Evolutionary conservation across 1,140 invertebrate species (phyloP).

Genomic region (Phocides pigmalion): DNA sequence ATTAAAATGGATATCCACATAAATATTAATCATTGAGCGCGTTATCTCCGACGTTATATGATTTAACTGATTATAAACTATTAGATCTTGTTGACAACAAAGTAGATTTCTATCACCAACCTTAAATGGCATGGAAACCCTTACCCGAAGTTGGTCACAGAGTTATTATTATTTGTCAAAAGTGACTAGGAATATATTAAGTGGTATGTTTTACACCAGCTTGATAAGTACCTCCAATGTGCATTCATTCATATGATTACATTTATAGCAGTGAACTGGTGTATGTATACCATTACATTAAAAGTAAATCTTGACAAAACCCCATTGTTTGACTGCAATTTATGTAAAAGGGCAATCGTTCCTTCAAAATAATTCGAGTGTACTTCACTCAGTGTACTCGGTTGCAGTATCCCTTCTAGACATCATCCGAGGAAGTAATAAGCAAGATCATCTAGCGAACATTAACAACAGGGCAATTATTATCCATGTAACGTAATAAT

Average conservation of each 20-base stretch:
- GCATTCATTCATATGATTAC: neutral
- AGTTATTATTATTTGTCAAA: no score
- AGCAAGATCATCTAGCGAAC: conserved; percentile 8
- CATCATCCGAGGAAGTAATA: neutral
- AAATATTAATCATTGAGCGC: no score
- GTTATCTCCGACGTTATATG: no score
- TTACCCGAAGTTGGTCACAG: neutral
- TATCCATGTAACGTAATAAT: conserved; percentile 8
- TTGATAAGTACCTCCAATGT: neutral
- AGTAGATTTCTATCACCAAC: neutral
- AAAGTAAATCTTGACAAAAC: no score
- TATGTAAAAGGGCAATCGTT: neutral
- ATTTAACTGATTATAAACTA: no score
- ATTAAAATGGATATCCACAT: no score
- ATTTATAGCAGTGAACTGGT: neutral
- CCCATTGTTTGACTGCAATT: neutral
- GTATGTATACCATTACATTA: no score
- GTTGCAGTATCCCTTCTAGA: conserved; percentile 9
- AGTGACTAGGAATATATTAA: no score
- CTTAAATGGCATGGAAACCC: neutral
- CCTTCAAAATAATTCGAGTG: neutral
- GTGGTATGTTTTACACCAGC: neutral
- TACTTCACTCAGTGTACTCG: neutral
- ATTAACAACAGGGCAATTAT: conserved; percentile 1
- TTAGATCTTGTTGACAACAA: no score